Conservation (phyloP, 2,888 invertebrate genomes). For the Monochamus alternatus region DNA sequence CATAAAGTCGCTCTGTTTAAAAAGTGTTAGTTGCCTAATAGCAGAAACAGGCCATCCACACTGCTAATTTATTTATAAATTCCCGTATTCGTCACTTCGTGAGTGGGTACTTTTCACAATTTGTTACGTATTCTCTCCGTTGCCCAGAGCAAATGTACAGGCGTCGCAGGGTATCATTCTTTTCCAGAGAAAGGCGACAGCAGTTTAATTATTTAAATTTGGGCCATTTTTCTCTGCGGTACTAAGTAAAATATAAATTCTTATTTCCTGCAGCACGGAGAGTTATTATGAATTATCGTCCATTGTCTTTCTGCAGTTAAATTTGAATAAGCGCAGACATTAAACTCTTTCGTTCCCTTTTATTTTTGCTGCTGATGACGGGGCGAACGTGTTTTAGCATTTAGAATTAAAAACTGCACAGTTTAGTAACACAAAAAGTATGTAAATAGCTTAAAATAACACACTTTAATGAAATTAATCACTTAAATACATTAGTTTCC, state of each 20-base stretch:
- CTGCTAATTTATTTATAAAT: slow-evolving; percentile 28
- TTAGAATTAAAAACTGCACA: too few species aligned
- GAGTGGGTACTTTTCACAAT: slow-evolving; percentile 17
- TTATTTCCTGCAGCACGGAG: slow-evolving; percentile 4
- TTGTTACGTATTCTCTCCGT: slow-evolving; percentile 2
- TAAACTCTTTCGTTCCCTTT: not conserved
- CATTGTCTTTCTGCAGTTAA: slow-evolving; percentile 10
- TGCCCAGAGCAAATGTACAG: not conserved
- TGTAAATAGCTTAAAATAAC: too few species aligned
- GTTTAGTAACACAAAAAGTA: too few species aligned
- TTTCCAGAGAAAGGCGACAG: slow-evolving; percentile 12
- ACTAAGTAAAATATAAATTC: slow-evolving; percentile 8
- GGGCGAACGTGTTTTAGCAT: not conserved
- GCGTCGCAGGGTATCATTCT: slow-evolving; percentile 10
- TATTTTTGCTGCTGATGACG: not conserved
- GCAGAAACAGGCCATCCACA: too few species aligned
- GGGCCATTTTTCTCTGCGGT: slow-evolving; percentile 5
- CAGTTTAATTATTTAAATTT: slow-evolving; percentile 26
- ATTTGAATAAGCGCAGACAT: slow-evolving; percentile 1
- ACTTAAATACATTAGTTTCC: too few species aligned
- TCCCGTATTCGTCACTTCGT: slow-evolving; percentile 20
- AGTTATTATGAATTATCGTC: slow-evolving; percentile 11
- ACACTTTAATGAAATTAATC: too few species aligned
- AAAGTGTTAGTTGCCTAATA: too few species aligned
- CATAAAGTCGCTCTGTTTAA: too few species aligned